Evolutionary conservation across 2,797 vertebrate species (phyloP).

Genomic region (Malacoctenus gilli): DNA sequence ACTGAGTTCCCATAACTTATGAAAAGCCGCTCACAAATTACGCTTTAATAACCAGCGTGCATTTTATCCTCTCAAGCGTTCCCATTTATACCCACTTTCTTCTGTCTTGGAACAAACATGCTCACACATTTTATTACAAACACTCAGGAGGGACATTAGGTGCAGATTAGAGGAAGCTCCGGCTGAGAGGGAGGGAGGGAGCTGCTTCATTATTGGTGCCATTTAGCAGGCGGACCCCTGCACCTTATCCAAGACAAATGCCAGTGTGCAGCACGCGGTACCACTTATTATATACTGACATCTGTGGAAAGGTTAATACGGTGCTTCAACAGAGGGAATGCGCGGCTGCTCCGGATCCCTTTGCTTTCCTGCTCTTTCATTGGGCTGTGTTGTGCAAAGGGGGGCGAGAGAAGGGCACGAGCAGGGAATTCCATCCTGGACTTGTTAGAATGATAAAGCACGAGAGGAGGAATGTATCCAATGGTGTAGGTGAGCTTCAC

Average conservation of each 20-base stretch:
- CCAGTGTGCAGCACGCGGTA: constrained; percentile 56
- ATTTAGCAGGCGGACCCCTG: constrained; percentile 74
- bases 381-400: constrained; percentile 17
- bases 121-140: constrained; percentile 19
- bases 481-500: background rate
- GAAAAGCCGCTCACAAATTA: background rate
- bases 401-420: background rate
- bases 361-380: constrained; percentile 22
- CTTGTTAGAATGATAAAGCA: constrained; percentile 3
- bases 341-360: constrained; percentile 28
- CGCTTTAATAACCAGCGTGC: constrained; percentile 10
- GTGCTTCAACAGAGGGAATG: constrained; percentile 58
- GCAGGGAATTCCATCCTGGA: too few relatives aligned
- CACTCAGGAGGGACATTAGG: constrained; percentile 61
- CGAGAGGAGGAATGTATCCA: background rate
- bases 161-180: constrained; percentile 54
- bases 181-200: constrained; percentile 39
- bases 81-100: background rate
- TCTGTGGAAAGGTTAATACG: constrained; percentile 73
- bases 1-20: constrained; percentile 16
- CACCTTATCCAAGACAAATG: constrained; percentile 77
- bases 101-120: background rate
- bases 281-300: constrained; percentile 75
- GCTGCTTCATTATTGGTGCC: constrained; percentile 79
- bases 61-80: background rate